These are phyloP conservation scores for Aplochiton taeniatus DNA, from an alignment of 2,797 vertebrate genomes.

Conservation along the genomic window DNA sequence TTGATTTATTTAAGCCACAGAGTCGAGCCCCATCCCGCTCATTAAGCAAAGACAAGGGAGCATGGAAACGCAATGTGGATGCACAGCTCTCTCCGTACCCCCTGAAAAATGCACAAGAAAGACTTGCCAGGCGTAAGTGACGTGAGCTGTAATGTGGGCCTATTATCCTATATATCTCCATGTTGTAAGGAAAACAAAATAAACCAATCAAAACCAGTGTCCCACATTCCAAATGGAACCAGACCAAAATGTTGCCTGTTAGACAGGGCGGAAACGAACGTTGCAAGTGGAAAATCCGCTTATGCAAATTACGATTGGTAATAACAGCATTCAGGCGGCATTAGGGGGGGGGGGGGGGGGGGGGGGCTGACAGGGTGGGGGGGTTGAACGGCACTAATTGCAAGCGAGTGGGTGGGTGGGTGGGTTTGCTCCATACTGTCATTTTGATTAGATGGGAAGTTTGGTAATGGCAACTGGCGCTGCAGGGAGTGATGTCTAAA, in stretches of 20 bases:
- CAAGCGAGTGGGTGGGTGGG: conserved; percentile 46
- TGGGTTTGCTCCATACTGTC: conserved; percentile 45
- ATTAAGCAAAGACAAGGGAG: conserved; percentile 36
- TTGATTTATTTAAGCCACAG: conserved; percentile 54
- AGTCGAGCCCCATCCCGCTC: conserved; percentile 24
- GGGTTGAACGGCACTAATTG: conserved; percentile 61
- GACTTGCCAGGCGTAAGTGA: too few relatives aligned
- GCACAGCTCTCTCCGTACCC: conserved; percentile 48
- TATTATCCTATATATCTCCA: conserved; percentile 18
- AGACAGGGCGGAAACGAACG: conserved; percentile 49
- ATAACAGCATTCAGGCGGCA: conserved; percentile 61
- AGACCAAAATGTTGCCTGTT: conserved; percentile 32
- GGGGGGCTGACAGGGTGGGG: conserved; percentile 8
- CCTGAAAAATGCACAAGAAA: conserved; percentile 20
- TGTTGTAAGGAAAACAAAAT: conserved; percentile 32
- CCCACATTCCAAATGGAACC: conserved; percentile 46
- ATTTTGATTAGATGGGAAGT: conserved; percentile 45
- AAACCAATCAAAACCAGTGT: conserved; percentile 14
- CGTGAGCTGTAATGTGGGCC: conserved; percentile 21
- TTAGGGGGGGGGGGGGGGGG: conserved; percentile 35
- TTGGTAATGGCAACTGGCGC: neutral
- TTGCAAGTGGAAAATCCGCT: conserved; percentile 64
- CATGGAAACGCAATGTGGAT: conserved; percentile 29
- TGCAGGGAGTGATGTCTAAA: neutral
- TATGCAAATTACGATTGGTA: conserved; percentile 67